These are phyloP conservation scores for Leistus spinibarbis DNA, from an alignment of 2,888 invertebrate species.

Conservation along the genomic window DNA sequence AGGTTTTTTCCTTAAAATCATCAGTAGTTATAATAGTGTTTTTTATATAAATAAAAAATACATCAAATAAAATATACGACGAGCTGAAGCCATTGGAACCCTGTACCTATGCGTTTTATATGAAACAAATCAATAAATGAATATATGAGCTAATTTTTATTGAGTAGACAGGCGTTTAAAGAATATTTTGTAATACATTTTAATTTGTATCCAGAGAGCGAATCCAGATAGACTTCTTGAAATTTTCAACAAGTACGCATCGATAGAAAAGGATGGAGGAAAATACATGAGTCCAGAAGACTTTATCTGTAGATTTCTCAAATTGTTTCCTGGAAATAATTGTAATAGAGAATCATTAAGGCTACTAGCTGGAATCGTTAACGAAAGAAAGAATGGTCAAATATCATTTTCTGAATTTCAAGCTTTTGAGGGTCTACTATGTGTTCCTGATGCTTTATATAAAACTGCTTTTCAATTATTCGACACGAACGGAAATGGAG, in stretches of 20 bases:
- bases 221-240: conserved; percentile 84
- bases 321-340: conserved; percentile 78
- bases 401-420: conserved; percentile 97
- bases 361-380: conserved; percentile 89
- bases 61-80: no score
- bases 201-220: conserved; percentile 62
- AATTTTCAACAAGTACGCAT: conserved; percentile 92
- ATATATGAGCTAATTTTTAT: conserved; percentile 8
- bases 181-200: neutral
- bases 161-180: neutral
- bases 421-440: conserved; percentile 95
- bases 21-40: no score
- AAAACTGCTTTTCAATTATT: conserved; percentile 98
- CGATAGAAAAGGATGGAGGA: conserved; percentile 84
- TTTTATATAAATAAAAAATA: no score
- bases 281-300: conserved; percentile 92
- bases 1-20: no score
- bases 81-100: no score
- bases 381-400: conserved; percentile 92
- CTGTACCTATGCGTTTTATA: no score
- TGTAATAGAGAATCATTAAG: conserved; percentile 79
- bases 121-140: neutral
- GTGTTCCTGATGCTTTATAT: conserved; percentile 96
- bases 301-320: conserved; percentile 91
- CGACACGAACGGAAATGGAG: conserved; percentile 96